Evolutionary conservation across 2,888 invertebrate species (phyloP), one percentile per base, ranked within the genome.

Genomic region (Melanargia galathea): DNA sequence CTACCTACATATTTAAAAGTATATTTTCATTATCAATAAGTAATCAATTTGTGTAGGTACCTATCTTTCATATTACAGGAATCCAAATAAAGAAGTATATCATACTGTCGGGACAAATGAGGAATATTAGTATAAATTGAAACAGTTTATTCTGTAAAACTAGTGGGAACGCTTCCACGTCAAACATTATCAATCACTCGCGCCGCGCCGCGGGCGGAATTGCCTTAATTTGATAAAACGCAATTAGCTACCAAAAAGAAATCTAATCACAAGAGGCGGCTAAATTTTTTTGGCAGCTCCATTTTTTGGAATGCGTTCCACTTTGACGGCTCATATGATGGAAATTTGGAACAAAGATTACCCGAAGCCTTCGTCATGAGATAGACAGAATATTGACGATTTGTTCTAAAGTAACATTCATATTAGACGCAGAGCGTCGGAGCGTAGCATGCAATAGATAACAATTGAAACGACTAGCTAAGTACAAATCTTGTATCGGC

Each of bases 231-330:
- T 91, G 91, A 91, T 91, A 91, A 90, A 90, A 90, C 81, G 86
- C 90, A 91, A 90, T 91, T 91, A 90, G 90, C 90, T 91, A 90
- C 91, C 89, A 89, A 87, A 87, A 87, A 86, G 86, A 86, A 90
- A 88, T 89, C 89, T 90, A 89, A 91, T 90, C 86, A 87, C 73
- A 76, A 78, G 81, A 84, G 82, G 82, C 86, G 82, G 84, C 79
- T 77, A 78, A 73, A 73, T 75, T 83, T 88, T 87, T 89, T 88
- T 86, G 80, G 79, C 80, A 76, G 77, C 77, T 79, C 78, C 75
- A 74, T 80, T 83, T 82, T 82, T 86, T 82, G 72, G 75, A 70
- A 71, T 74, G 75, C 75, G 79, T 77, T 83, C 78, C 80, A 80
- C 78, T 83, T 81, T 80, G 78, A 80, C 75, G 75, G 75, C 72